A percentile compares a stretch with the other conserved stretches of the same genome.
Conservation (phyloP, 1,140 invertebrate genomes). For the Triops longicaudatus region DNA sequence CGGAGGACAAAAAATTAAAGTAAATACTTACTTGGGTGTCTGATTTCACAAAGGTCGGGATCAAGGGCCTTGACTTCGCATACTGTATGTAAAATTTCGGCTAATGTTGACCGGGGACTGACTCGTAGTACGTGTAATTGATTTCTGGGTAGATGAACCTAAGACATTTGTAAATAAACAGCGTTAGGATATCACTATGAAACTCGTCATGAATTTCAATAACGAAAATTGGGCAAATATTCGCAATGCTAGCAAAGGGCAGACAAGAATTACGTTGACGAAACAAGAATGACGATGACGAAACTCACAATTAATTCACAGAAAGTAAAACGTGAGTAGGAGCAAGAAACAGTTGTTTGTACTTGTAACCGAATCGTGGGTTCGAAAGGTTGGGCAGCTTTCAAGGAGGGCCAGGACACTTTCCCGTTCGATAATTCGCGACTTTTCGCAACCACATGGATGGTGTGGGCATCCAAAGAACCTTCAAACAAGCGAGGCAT, state of each 20-base stretch:
- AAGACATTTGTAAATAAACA: constrained; percentile 29
- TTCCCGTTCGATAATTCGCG: constrained; percentile 37
- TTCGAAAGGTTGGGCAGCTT: constrained; percentile 31
- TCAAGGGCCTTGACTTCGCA: constrained; percentile 74
- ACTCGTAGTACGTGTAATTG: constrained; percentile 69
- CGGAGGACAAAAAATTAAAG: not conserved
- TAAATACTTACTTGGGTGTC: constrained; percentile 57
- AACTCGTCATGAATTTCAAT: not conserved
- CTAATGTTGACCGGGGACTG: constrained; percentile 54
- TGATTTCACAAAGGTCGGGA: constrained; percentile 61
- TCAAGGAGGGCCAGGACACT: constrained; percentile 38
- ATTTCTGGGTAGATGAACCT: constrained; percentile 73
- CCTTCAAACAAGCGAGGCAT: constrained; percentile 35
- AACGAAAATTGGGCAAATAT: too few species aligned
- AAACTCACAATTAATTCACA: not conserved
- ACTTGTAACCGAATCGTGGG: constrained; percentile 28
- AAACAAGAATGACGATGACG: not conserved
- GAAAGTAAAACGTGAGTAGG: not conserved
- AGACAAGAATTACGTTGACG: not conserved
- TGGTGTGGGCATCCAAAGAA: constrained; percentile 44
- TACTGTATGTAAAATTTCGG: constrained; percentile 59
- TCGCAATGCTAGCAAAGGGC: too few species aligned
- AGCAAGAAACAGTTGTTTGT: constrained; percentile 24
- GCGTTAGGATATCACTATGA: not conserved
- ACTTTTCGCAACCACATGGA: constrained; percentile 54